These are phyloP conservation scores for Xestia ashworthii DNA, from an alignment of 2,888 invertebrate species.

Conservation along the genomic window DNA sequence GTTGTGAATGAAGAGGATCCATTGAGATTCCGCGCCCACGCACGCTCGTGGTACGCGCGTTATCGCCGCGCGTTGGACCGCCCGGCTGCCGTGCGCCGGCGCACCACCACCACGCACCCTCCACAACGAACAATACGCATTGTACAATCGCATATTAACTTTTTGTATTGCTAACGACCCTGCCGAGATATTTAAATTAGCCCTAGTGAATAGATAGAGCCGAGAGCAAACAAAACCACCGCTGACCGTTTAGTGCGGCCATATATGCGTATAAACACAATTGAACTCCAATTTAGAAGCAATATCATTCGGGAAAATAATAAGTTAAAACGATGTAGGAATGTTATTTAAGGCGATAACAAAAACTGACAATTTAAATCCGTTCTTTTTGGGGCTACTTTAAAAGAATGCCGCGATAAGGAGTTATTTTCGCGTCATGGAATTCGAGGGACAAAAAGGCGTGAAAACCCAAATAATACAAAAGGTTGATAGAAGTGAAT, in stretches of 20 bases:
- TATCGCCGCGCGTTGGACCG: constrained; percentile 73
- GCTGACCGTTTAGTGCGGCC: background rate
- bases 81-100: constrained; percentile 72
- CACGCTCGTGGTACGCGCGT: constrained; percentile 75
- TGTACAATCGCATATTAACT: constrained; percentile 73
- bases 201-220: constrained; percentile 71
- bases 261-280: constrained; percentile 17
- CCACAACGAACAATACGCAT: constrained; percentile 78
- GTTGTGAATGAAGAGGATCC: constrained; percentile 90
- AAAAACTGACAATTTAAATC: constrained; percentile 82
- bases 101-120: constrained; percentile 59
- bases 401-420: constrained; percentile 90
- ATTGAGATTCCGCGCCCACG: constrained; percentile 89
- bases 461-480: constrained; percentile 90
- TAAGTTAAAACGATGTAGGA: constrained; percentile 78
- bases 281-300: constrained; percentile 70
- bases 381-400: constrained; percentile 87
- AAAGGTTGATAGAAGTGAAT: constrained; percentile 89
- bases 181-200: constrained; percentile 81
- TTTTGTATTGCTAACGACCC: constrained; percentile 78
- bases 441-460: constrained; percentile 89
- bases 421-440: constrained; percentile 90
- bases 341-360: constrained; percentile 84
- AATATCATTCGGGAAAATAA: constrained; percentile 78
- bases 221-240: constrained; percentile 61